Base-by-base conservation (phyloP, 2,888 invertebrate genomes). In the Ethmia dodecea region DNA sequence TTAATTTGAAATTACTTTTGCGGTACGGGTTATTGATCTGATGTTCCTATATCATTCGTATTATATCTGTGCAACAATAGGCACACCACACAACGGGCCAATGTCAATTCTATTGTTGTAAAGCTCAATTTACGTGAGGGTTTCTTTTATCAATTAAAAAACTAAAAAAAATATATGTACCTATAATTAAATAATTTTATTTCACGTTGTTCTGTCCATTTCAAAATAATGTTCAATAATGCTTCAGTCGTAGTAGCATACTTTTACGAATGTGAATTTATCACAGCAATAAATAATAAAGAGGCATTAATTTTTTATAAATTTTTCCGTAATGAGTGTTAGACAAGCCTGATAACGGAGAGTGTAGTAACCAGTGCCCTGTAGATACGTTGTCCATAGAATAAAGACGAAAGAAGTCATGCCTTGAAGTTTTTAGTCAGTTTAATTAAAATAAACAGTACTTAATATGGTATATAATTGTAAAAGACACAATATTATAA, bases 351-450 rank as follows among this genome's bases (percentile, higher is more conserved):
- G 71, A 52, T 69, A 73, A 79, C 74, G 69, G 72, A 80, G 65
- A 72, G 68, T 81, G 74, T 79, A 81, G 78, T 69, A 69, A 75
- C 81, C 83, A 83, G 84, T 83, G 83, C 81, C 84, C 84, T 76
- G 71, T 84, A 84, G 83, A 68, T 81, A 80, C 59, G 73, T 79
- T 80, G 83, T 80, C 80, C 79, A 79, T 83, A 83, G 73, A 67
- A 52, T 80, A 76, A 78, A 78, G 74, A 78, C 73, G 77, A 72
- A 73, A 63, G 73, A 75, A 78, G 76, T 79, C 73, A 77, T 80
- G 84, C 84, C 84, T 84, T 83, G 80, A 81, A 79, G 69, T 62
- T 65, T 75, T 71, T 84, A 84, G 84, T 84, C 83, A 76, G 71
- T 77, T 61, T 73, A n/a, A n/a, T n/a, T n/a, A 78, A 74, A 68